Conservation (phyloP, 92 coral and sea anemone species). For the Bergia sp. region DNA sequence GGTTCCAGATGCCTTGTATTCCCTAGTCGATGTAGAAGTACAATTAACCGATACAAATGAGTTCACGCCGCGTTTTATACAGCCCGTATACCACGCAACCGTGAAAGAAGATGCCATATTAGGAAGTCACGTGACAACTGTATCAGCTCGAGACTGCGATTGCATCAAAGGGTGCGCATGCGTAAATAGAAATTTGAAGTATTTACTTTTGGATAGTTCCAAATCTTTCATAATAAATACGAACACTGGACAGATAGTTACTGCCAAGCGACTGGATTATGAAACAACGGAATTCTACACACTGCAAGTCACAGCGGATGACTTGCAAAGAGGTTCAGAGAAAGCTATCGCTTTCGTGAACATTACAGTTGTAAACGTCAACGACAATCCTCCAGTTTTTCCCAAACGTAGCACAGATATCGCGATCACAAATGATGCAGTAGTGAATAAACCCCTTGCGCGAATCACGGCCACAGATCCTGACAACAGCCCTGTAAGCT, state of each 20-base stretch:
- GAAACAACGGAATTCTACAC: constrained; percentile 54
- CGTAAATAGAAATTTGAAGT: constrained; percentile 63
- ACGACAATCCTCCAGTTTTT: constrained; percentile 82
- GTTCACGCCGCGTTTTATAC: constrained; percentile 68
- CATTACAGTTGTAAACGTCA: constrained; percentile 58
- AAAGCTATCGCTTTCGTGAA: constrained; percentile 71
- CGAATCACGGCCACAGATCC: constrained; percentile 67
- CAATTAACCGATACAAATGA: constrained; percentile 71
- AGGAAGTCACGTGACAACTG: constrained; percentile 75
- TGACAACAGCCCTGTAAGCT: constrained; percentile 58
- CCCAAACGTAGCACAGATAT: constrained; percentile 48
- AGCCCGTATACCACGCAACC: constrained; percentile 60
- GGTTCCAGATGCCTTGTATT: constrained; percentile 64
- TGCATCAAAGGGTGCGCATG: constrained; percentile 77
- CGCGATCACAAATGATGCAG: constrained; percentile 69
- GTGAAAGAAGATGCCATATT: constrained; percentile 62
- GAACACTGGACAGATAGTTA: constrained; percentile 76
- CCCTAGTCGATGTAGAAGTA: constrained; percentile 59
- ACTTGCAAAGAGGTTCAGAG: constrained; percentile 35
- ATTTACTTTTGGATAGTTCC: constrained; percentile 57
- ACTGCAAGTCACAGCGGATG: constrained; percentile 67
- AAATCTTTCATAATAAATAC: constrained; percentile 56
- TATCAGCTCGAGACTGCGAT: constrained; percentile 90
- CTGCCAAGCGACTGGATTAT: constrained; percentile 64
- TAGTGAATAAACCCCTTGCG: constrained; percentile 63